Evolutionary conservation across 2,888 invertebrate genomes (phyloP).

Genomic region (Steromphala cineraria): DNA sequence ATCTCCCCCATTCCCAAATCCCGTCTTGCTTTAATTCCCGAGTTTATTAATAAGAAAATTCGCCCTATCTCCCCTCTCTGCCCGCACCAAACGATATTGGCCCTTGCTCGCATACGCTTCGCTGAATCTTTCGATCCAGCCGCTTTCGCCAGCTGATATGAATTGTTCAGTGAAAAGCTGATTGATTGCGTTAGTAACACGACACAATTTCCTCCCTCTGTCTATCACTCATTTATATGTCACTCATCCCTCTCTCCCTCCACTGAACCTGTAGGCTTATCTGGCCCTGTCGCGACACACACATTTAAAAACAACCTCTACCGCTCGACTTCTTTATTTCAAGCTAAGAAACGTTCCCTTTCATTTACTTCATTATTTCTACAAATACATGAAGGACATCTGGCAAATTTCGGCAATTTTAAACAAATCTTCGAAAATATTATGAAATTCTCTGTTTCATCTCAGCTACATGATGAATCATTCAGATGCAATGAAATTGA

Average conservation of each 20-base stretch:
- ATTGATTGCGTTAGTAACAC: constrained; percentile 10
- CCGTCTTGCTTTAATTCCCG: background rate
- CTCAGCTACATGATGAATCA: too few species aligned
- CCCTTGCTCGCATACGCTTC: background rate
- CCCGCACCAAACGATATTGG: constrained; percentile 1
- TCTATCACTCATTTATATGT: background rate
- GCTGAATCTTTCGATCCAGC: background rate
- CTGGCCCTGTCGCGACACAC: background rate
- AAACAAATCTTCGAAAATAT: too few species aligned
- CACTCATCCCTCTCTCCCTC: background rate
- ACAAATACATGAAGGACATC: too few species aligned
- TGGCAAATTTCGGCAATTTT: too few species aligned
- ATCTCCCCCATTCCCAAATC: constrained; percentile 5
- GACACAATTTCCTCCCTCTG: constrained; percentile 5
- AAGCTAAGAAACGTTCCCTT: too few species aligned
- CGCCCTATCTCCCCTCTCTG: background rate
- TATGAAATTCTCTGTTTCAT: too few species aligned
- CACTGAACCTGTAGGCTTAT: background rate
- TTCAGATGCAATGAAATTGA: too few species aligned
- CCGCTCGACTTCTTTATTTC: background rate
- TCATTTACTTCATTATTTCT: too few species aligned
- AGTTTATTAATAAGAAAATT: constrained; percentile 10
- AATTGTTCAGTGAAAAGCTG: background rate
- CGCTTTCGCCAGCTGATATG: constrained; percentile 6
- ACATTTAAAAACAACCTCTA: background rate